phyloP scores from a whole-genome alignment of 2,113 vertebrate genomes.

The Anoplopoma fimbria region DNA sequence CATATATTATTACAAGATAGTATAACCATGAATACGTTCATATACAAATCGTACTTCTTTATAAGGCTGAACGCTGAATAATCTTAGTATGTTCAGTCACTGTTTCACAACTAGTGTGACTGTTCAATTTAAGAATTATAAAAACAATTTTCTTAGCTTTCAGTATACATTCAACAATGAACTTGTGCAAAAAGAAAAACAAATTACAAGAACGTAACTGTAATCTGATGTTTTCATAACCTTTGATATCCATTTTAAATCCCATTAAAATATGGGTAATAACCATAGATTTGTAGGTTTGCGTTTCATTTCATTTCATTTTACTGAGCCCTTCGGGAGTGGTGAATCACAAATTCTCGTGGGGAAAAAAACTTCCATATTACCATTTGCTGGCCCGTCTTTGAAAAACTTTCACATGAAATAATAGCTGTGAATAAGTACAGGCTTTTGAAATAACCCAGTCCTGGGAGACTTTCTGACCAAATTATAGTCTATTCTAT shows the following conservation, averaged over 20 bases:
- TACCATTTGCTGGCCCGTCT: conserved; percentile 14
- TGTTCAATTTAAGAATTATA: conserved; percentile 28
- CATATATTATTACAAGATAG: conserved; percentile 70
- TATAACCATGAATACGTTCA: conserved; percentile 57
- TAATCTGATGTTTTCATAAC: conserved; percentile 16
- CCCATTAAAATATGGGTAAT: conserved; percentile 65
- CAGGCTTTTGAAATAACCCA: conserved; percentile 25
- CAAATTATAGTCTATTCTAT: conserved; percentile 34
- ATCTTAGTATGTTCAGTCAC: conserved; percentile 31
- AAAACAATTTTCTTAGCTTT: conserved; percentile 40
- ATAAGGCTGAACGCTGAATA: conserved; percentile 33
- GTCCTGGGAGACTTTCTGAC: conserved; percentile 33
- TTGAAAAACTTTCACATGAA: conserved; percentile 43
- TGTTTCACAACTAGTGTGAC: conserved; percentile 40
- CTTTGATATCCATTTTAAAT: conserved; percentile 25
- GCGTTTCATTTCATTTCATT: conserved; percentile 29
- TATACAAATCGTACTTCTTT: conserved; percentile 70
- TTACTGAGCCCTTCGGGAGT: conserved; percentile 30
- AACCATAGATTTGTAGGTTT: conserved; percentile 32
- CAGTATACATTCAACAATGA: conserved; percentile 71
- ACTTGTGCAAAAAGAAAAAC: conserved; percentile 72
- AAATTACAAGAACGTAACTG: conserved; percentile 15
- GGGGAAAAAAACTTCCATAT: conserved; percentile 11
- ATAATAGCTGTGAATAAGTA: conserved; percentile 52
- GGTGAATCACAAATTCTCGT: conserved; percentile 21